Evolutionary conservation across 2,888 invertebrate genomes (phyloP).

Genomic region (Gymnosoma rotundatum): DNA sequence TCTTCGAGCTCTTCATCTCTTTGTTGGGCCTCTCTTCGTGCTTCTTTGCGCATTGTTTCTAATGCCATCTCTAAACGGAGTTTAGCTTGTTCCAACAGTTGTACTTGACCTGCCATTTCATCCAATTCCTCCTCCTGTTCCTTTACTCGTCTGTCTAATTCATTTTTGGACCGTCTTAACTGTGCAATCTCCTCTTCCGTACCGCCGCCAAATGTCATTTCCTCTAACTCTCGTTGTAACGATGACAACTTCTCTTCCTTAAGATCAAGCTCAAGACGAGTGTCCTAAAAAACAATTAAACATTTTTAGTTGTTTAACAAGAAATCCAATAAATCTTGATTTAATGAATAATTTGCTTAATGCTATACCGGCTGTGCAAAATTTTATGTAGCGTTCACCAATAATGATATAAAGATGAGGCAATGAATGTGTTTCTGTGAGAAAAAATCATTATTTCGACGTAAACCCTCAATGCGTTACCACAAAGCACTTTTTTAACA

Average conservation of each 20-base stretch:
- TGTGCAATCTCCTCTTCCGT: slow-evolving; percentile 93
- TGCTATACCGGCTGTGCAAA: too few relatives aligned
- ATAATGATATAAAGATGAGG: too few relatives aligned
- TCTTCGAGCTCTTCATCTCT: slow-evolving; percentile 97
- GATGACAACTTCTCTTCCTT: slow-evolving; percentile 92
- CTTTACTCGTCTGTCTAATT: slow-evolving; percentile 91
- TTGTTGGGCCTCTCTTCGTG: slow-evolving; percentile 93
- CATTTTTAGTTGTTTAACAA: neutral
- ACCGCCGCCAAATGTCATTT: slow-evolving; percentile 89
- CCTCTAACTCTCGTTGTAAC: slow-evolving; percentile 92
- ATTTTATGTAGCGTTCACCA: too few relatives aligned
- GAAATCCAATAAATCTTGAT: too few relatives aligned
- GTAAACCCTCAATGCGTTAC: too few relatives aligned
- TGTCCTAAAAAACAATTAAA: slow-evolving; percentile 85
- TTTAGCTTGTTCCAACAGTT: slow-evolving; percentile 95
- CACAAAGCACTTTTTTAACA: too few relatives aligned
- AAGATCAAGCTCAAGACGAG: slow-evolving; percentile 92
- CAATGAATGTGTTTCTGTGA: too few relatives aligned
- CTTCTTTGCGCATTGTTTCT: slow-evolving; percentile 95
- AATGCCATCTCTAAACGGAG: slow-evolving; percentile 95
- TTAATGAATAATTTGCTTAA: too few relatives aligned
- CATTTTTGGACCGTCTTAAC: slow-evolving; percentile 91
- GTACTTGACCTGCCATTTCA: slow-evolving; percentile 95
- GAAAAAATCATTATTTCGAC: too few relatives aligned
- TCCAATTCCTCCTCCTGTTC: slow-evolving; percentile 98